A percentile compares a stretch with the other conserved stretches of the same genome.
Evolutionary conservation across 2,113 vertebrate genomes (phyloP).

Genomic region (Gnathonemus echidnorhynchus): DNA sequence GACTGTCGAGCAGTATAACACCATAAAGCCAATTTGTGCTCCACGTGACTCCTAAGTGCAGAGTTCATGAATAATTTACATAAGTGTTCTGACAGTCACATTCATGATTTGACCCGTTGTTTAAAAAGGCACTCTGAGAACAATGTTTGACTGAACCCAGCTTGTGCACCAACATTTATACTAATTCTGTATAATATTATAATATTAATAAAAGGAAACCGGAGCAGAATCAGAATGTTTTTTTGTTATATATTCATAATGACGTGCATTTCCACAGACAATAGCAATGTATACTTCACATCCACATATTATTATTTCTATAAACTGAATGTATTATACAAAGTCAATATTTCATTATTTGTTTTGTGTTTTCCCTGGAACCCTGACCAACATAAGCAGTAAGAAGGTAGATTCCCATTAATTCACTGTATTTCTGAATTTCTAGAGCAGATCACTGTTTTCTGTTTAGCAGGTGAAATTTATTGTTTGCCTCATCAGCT

Average conservation of each 20-base stretch:
- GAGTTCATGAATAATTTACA: neutral
- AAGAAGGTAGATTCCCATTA: neutral
- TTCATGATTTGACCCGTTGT: neutral
- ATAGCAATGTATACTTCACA: neutral
- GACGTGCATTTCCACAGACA: neutral
- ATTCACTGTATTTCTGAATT: neutral
- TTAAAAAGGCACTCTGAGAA: neutral
- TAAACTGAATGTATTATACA: neutral
- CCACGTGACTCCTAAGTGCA: neutral
- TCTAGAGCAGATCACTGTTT: neutral
- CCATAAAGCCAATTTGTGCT: neutral
- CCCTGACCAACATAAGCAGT: neutral
- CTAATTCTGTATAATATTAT: neutral
- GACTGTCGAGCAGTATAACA: neutral
- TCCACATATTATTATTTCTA: neutral
- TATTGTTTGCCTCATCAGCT: neutral
- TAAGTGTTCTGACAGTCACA: neutral
- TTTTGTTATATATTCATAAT: neutral
- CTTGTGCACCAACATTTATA: neutral
- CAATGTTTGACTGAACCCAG: neutral
- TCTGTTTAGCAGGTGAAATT: neutral
- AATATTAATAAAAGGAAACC: neutral
- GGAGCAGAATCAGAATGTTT: neutral
- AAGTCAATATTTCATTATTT: slow-evolving; percentile 3
- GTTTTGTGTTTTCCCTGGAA: neutral